These are phyloP conservation scores for Tolypeutes matacus DNA, from an alignment of 2,797 vertebrate genomes.

Conservation along the genomic window DNA sequence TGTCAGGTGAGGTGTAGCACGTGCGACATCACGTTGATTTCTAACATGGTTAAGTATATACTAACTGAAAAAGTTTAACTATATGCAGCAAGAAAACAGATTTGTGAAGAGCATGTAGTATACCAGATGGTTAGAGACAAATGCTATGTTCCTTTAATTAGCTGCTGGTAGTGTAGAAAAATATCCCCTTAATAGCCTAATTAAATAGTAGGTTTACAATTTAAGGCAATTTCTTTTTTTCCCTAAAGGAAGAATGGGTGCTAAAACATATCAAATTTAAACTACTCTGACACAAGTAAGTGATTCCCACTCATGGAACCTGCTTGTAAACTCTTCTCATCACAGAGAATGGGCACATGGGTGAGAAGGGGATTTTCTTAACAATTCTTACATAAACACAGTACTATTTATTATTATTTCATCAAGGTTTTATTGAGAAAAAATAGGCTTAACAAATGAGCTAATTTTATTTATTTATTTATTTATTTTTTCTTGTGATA, in stretches of 20 bases:
- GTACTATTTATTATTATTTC: neutral
- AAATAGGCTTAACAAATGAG: neutral
- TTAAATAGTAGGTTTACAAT: conserved; percentile 74
- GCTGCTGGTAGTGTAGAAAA: conserved; percentile 61
- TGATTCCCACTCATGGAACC: neutral
- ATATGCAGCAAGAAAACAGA: conserved; percentile 36
- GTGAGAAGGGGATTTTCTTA: neutral
- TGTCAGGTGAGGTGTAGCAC: conserved; percentile 63
- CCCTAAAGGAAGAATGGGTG: neutral
- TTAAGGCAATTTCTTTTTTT: conserved; percentile 59
- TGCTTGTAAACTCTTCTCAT: conserved; percentile 24
- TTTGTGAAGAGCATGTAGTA: conserved; percentile 53
- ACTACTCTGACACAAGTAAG: neutral
- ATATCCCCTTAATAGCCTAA: conserved; percentile 61
- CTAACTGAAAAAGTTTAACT: conserved; percentile 63
- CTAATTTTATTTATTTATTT: too few species aligned
- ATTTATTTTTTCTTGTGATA: too few species aligned
- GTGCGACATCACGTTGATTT: conserved; percentile 60
- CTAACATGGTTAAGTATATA: conserved; percentile 56
- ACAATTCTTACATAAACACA: neutral
- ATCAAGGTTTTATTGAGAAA: conserved; percentile 44
- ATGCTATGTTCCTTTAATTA: conserved; percentile 68
- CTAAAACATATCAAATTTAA: conserved; percentile 59
- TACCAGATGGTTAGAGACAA: conserved; percentile 64
- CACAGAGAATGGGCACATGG: neutral